Percentiles rank a stretch among this genome's conserved stretches.
Evolutionary conservation across 1,140 invertebrate species (phyloP).

Genomic region (Ceratoteleas bidentatus): DNA sequence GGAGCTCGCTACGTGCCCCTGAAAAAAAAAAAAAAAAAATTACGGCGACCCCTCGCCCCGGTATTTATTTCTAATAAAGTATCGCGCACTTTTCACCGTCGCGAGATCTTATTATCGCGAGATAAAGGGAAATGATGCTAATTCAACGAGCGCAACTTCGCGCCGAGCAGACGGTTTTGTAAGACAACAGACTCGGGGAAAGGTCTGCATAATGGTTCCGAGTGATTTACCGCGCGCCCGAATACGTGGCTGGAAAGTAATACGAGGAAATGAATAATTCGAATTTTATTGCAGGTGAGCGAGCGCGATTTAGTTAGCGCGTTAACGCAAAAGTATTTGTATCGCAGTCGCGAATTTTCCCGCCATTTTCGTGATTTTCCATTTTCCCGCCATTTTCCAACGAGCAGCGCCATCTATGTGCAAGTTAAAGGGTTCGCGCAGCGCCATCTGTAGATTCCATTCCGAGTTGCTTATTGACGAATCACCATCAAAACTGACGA

Average conservation of each 20-base stretch:
- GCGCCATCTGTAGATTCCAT: no score
- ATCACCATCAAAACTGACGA: no score
- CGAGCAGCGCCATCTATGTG: no score
- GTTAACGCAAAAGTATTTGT: constrained; percentile 12
- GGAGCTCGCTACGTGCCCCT: no score
- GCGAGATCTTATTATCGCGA: constrained; percentile 50
- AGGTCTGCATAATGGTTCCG: constrained; percentile 62
- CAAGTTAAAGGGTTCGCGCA: no score
- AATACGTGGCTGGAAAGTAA: constrained; percentile 60
- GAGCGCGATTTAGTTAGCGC: constrained; percentile 46
- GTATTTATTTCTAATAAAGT: constrained; percentile 33
- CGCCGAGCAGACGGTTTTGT: constrained; percentile 53
- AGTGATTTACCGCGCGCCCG: constrained; percentile 56
- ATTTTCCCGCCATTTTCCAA: no score
- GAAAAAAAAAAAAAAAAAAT: no score
- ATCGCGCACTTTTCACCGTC: constrained; percentile 36
- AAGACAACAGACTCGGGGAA: constrained; percentile 63
- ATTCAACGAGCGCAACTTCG: constrained; percentile 55
- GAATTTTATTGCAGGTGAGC: constrained; percentile 56
- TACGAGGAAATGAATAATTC: constrained; percentile 63
- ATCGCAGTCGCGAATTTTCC: neutral
- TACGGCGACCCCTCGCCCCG: no score
- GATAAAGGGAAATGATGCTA: constrained; percentile 57
- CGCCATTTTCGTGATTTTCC: no score
- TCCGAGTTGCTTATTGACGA: no score